phyloP scores from a whole-genome alignment of 2,888 invertebrate genomes.

The Macroteleia sp. region DNA sequence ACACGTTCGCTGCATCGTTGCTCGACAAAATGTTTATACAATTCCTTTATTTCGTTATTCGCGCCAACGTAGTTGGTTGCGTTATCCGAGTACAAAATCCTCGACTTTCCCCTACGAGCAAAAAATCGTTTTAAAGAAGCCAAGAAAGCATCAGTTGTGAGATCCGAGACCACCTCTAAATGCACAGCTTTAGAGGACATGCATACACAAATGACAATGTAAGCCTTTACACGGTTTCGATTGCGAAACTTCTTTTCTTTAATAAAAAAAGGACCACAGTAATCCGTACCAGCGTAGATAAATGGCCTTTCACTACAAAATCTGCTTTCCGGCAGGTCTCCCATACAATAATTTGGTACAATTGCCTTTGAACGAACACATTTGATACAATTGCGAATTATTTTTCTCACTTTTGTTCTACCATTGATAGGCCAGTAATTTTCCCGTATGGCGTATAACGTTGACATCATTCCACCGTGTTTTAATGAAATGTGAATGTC shows the following conservation, averaged over 20 bases:
- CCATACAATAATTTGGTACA: constrained; percentile 65
- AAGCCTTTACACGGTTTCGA: constrained; percentile 38
- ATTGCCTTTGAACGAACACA: constrained; percentile 65
- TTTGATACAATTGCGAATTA: constrained; percentile 39
- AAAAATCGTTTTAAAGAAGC: constrained; percentile 73
- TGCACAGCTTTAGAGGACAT: constrained; percentile 73
- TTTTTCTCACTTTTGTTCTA: constrained; percentile 10
- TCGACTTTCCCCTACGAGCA: constrained; percentile 70
- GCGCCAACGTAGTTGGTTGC: constrained; percentile 77
- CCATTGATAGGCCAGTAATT: constrained; percentile 60
- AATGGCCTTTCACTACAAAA: constrained; percentile 65
- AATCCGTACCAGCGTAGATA: constrained; percentile 68
- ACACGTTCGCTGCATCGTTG: not conserved
- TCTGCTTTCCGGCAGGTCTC: constrained; percentile 66
- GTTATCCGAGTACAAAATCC: constrained; percentile 72
- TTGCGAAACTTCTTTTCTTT: constrained; percentile 65
- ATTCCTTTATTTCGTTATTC: constrained; percentile 63
- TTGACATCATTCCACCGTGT: constrained; percentile 55
- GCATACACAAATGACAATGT: constrained; percentile 71
- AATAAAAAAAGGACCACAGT: constrained; percentile 68
- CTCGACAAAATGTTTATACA: constrained; percentile 1
- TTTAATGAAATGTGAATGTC: constrained; percentile 19
- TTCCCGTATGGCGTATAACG: constrained; percentile 38
- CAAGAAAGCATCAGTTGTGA: constrained; percentile 73
- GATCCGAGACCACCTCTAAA: constrained; percentile 71